Evolutionary conservation across 30 jellyfish, hydroid and myxozoan genomes (phyloP).

Genomic region (Aurelia coerulea): DNA sequence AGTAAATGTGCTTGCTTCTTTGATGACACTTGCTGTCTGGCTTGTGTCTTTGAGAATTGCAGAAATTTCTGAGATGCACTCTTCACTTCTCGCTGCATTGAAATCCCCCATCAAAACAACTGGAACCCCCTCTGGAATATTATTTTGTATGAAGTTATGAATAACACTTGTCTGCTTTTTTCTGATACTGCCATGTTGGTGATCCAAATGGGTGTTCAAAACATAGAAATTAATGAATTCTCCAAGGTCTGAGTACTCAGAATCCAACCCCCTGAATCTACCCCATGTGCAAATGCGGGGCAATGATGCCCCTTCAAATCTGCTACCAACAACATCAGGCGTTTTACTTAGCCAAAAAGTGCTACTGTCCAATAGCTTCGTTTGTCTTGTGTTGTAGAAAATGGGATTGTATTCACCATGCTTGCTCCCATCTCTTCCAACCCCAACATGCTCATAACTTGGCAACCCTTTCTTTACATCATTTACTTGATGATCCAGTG

Average conservation of each 20-base stretch:
- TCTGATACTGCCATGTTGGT: background rate
- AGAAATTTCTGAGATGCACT: background rate
- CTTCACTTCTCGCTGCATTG: conserved; percentile 16
- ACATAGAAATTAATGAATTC: background rate
- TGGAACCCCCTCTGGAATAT: background rate
- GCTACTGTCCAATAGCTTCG: conserved; percentile 9
- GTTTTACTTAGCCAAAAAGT: conserved; percentile 36
- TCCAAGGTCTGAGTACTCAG: background rate
- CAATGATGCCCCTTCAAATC: conserved; percentile 17
- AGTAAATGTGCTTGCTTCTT: conserved; percentile 20
- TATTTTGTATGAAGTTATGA: background rate
- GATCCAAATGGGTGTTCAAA: conserved; percentile 42
- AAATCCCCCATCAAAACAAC: conserved; percentile 29
- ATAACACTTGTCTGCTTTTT: conserved; percentile 10
- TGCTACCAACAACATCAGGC: conserved; percentile 25
- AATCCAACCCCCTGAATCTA: background rate
- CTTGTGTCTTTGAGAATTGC: conserved; percentile 14
- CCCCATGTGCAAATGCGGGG: conserved; percentile 54
- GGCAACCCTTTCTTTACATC: conserved; percentile 30
- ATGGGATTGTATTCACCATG: conserved; percentile 47
- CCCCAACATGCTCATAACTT: conserved; percentile 15
- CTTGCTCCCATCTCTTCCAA: conserved; percentile 6
- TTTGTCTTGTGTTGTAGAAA: conserved; percentile 5
- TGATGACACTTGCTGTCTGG: background rate
- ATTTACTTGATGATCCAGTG: conserved; percentile 14